phyloP scores from a whole-genome alignment of 2,888 invertebrate genomes.

The Pheosia gnoma region DNA sequence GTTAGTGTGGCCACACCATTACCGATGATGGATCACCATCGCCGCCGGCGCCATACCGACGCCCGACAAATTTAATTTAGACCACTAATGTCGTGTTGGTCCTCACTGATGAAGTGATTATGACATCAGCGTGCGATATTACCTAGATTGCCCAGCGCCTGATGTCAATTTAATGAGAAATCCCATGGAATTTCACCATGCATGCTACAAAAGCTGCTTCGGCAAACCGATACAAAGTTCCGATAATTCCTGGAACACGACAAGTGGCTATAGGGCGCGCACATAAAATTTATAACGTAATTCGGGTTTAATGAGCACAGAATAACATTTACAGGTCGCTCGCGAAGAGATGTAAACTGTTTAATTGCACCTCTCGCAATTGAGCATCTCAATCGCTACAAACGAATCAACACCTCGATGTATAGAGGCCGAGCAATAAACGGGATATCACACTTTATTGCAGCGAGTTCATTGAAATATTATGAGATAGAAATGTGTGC shows the following conservation, averaged over 20 bases:
- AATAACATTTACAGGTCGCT: constrained; percentile 78
- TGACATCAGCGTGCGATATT: constrained; percentile 21
- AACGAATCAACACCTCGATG: constrained; percentile 70
- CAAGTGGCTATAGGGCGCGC: constrained; percentile 62
- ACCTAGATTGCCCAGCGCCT: constrained; percentile 10
- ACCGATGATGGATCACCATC: constrained; percentile 77
- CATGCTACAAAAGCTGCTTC: neutral
- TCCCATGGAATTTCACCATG: neutral
- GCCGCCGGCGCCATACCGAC: constrained; percentile 67
- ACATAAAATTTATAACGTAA: constrained; percentile 75
- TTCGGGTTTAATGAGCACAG: constrained; percentile 73
- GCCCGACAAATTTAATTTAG: constrained; percentile 81
- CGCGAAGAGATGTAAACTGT: constrained; percentile 73
- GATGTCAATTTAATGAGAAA: too few species aligned
- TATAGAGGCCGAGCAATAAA: constrained; percentile 54
- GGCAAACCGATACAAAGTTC: constrained; percentile 56
- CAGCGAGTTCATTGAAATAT: constrained; percentile 41
- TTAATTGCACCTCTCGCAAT: constrained; percentile 68
- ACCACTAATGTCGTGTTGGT: constrained; percentile 67
- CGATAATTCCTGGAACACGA: constrained; percentile 60
- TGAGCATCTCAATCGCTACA: constrained; percentile 54
- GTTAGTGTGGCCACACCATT: constrained; percentile 74
- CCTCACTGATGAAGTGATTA: constrained; percentile 57
- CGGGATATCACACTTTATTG: constrained; percentile 39
- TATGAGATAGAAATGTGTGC: constrained; percentile 30